phyloP scores from a whole-genome alignment of 2,113 vertebrate species.

The Riparia riparia region DNA sequence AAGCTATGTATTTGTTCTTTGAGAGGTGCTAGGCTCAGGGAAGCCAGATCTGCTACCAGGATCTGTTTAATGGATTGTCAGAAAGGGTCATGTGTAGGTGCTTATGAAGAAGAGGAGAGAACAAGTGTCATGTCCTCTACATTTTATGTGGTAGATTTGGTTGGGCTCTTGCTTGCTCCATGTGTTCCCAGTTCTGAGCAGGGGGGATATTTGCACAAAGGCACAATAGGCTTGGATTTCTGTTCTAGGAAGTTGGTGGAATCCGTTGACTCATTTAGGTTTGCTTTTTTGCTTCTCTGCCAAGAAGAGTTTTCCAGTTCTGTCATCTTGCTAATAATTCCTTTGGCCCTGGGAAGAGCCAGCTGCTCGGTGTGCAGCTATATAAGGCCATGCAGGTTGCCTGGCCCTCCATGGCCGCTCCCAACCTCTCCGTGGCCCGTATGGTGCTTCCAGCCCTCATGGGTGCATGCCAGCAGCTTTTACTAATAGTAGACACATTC shows the following conservation, averaged over 20 bases:
- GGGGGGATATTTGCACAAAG: background rate
- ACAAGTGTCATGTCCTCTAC: background rate
- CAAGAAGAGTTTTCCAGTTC: conserved; percentile 57
- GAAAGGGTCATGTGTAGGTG: background rate
- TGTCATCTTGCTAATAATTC: conserved; percentile 67
- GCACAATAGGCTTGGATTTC: background rate
- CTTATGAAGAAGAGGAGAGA: background rate
- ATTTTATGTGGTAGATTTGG: background rate
- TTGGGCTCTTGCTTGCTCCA: background rate
- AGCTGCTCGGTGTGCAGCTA: conserved; percentile 5
- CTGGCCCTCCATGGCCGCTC: background rate
- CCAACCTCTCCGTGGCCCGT: background rate
- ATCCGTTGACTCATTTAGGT: conserved; percentile 43
- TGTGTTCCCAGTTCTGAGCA: background rate
- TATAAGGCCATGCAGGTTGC: conserved; percentile 39
- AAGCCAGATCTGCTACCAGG: background rate
- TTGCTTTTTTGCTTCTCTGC: conserved; percentile 52
- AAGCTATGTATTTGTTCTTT: background rate
- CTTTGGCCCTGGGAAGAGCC: conserved; percentile 39
- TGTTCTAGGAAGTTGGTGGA: conserved; percentile 48
- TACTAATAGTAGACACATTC: background rate
- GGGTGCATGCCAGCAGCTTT: background rate
- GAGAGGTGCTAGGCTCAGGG: background rate
- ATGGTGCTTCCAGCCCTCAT: background rate
- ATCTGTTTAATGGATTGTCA: background rate